These are phyloP conservation scores for Ptilorrhoa leucosticta DNA, from an alignment of 2,113 vertebrate species.

Conservation along the genomic window DNA sequence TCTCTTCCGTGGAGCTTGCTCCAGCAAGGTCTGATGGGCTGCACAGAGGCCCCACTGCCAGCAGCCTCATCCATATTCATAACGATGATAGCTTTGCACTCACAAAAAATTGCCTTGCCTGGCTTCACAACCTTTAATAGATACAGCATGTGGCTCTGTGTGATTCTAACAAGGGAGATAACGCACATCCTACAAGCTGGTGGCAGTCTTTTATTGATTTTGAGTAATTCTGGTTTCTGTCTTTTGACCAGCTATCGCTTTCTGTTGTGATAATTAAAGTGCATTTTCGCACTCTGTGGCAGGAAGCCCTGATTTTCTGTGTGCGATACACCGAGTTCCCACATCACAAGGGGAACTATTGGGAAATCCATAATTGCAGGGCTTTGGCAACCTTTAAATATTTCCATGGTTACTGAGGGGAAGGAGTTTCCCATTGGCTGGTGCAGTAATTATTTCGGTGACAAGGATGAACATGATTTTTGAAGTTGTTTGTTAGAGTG, in stretches of 20 bases:
- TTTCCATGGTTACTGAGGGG: constrained; percentile 37
- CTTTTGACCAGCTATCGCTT: background rate
- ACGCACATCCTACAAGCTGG: background rate
- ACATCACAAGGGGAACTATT: background rate
- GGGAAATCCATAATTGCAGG: constrained; percentile 21
- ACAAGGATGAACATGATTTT: constrained; percentile 3
- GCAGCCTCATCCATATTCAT: constrained; percentile 17
- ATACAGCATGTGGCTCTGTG: background rate
- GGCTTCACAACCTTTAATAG: background rate
- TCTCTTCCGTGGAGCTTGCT: background rate
- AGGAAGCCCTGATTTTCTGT: background rate
- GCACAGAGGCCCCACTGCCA: background rate
- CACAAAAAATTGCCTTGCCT: background rate
- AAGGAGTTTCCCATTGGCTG: constrained; percentile 13
- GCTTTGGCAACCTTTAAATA: constrained; percentile 3
- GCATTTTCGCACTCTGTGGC: background rate
- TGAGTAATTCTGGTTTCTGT: background rate
- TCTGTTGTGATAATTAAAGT: constrained; percentile 20
- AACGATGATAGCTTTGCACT: background rate
- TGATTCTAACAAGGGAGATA: background rate
- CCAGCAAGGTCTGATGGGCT: background rate
- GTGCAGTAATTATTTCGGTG: background rate
- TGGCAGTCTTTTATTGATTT: constrained; percentile 22
- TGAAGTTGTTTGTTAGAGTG: background rate
- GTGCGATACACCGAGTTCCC: background rate